Evolutionary conservation across 2,888 invertebrate genomes (phyloP).

Genomic region (Pterostichus niger): DNA sequence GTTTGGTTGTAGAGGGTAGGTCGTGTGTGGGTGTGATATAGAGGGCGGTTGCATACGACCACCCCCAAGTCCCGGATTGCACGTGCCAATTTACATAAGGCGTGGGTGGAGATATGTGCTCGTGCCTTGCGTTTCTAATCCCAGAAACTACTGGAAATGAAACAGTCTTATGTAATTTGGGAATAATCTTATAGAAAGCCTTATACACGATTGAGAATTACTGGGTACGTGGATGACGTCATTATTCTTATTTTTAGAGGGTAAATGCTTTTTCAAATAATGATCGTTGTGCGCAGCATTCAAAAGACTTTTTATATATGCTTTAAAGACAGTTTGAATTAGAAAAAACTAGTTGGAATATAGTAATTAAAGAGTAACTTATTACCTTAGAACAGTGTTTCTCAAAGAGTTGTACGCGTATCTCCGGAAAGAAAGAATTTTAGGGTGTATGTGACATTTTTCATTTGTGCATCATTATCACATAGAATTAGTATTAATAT

Average conservation of each 20-base stretch:
- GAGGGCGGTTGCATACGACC: background rate
- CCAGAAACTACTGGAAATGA: background rate
- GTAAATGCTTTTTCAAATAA: no score
- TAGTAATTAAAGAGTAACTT: no score
- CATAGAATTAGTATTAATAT: no score
- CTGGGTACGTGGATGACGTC: background rate
- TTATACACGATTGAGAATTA: background rate
- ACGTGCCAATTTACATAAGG: slow-evolving; percentile 13
- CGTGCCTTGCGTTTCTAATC: slow-evolving; percentile 9
- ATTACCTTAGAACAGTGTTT: no score
- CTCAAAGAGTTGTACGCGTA: no score
- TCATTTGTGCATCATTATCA: no score
- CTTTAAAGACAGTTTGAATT: no score
- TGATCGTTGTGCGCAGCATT: no score
- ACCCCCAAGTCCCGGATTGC: background rate
- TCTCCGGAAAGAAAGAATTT: no score
- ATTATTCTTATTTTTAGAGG: background rate
- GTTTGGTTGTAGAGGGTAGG: background rate
- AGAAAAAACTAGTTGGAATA: no score
- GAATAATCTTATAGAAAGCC: slow-evolving; percentile 6
- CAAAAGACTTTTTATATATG: no score
- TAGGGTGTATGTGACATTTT: no score
- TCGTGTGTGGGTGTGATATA: background rate
- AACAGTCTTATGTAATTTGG: background rate
- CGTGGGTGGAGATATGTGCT: slow-evolving; percentile 1